phyloP scores from a whole-genome alignment of 2,113 vertebrate genomes.

The Xenopus laevis region DNA sequence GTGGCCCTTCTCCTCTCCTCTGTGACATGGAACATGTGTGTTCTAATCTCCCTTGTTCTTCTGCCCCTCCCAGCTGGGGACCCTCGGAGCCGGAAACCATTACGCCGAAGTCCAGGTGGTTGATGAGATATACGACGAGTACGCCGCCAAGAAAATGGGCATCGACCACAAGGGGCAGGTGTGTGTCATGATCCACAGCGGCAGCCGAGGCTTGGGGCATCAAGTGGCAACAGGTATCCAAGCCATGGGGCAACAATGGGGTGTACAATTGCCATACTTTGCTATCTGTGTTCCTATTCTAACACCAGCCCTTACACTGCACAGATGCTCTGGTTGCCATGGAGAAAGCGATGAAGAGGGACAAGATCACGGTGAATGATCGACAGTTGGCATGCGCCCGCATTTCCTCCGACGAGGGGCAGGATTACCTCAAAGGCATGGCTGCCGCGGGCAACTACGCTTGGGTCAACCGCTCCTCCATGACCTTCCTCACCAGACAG shows the following conservation, averaged over 20 bases:
- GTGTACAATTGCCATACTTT: too few species aligned
- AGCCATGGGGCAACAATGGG: background rate
- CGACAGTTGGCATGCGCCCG: constrained; percentile 91
- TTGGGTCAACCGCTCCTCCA: constrained; percentile 97
- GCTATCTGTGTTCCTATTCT: too few species aligned
- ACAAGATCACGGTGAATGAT: constrained; percentile 92
- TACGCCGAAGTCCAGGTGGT: constrained; percentile 97
- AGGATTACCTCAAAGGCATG: constrained; percentile 98
- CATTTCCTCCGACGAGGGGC: constrained; percentile 83
- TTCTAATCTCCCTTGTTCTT: background rate
- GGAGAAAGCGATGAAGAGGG: constrained; percentile 98
- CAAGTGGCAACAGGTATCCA: constrained; percentile 92
- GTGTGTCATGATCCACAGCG: constrained; percentile 98
- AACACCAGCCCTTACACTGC: background rate
- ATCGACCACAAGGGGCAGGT: constrained; percentile 96
- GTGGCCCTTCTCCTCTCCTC: too few species aligned
- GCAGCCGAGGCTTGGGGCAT: constrained; percentile 93
- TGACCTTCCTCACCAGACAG: constrained; percentile 96
- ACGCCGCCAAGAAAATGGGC: constrained; percentile 97
- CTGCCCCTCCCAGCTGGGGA: constrained; percentile 75
- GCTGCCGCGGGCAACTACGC: constrained; percentile 95
- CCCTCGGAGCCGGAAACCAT: constrained; percentile 94
- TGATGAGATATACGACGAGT: constrained; percentile 95
- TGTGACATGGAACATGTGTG: background rate
- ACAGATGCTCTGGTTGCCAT: constrained; percentile 94